Conservation (phyloP, 1,140 invertebrate genomes). For the Euglossa dilemma region DNA sequence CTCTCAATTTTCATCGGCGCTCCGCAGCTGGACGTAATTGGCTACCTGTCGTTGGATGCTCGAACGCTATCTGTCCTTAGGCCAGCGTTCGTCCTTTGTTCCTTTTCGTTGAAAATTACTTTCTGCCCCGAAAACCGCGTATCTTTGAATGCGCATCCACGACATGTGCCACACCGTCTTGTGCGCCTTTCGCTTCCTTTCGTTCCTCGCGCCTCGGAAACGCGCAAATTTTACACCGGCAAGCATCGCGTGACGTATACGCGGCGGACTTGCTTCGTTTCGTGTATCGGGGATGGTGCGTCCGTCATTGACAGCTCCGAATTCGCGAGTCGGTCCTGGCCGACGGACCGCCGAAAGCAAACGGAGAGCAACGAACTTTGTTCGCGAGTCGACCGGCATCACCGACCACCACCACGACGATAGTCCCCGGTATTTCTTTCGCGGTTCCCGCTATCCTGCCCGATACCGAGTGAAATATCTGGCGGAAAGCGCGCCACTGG, state of each 20-base stretch:
- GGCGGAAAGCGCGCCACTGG: slow-evolving; percentile 33
- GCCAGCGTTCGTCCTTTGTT: slow-evolving; percentile 26
- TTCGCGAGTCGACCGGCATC: neutral
- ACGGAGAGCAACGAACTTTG: slow-evolving; percentile 14
- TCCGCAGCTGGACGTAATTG: slow-evolving; percentile 66
- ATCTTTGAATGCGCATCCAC: neutral
- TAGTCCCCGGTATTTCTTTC: slow-evolving; percentile 29
- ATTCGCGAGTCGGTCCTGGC: too few relatives aligned
- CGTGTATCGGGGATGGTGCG: too few relatives aligned
- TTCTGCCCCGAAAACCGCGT: slow-evolving; percentile 6
- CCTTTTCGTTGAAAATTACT: slow-evolving; percentile 53
- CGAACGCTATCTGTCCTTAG: slow-evolving; percentile 46
- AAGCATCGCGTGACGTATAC: slow-evolving; percentile 51
- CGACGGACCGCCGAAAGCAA: neutral
- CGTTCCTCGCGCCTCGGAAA: neutral
- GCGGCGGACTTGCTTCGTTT: neutral
- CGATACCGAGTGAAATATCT: slow-evolving; percentile 49
- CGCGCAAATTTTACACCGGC: slow-evolving; percentile 40
- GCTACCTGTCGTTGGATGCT: slow-evolving; percentile 60
- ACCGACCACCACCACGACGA: too few relatives aligned
- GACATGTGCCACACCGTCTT: neutral
- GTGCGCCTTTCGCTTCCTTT: neutral
- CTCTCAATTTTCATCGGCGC: slow-evolving; percentile 66
- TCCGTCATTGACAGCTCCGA: neutral
- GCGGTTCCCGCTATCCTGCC: neutral